Evolutionary conservation across 2,113 vertebrate genomes (phyloP).

Genomic region (Toxotes chatareus): DNA sequence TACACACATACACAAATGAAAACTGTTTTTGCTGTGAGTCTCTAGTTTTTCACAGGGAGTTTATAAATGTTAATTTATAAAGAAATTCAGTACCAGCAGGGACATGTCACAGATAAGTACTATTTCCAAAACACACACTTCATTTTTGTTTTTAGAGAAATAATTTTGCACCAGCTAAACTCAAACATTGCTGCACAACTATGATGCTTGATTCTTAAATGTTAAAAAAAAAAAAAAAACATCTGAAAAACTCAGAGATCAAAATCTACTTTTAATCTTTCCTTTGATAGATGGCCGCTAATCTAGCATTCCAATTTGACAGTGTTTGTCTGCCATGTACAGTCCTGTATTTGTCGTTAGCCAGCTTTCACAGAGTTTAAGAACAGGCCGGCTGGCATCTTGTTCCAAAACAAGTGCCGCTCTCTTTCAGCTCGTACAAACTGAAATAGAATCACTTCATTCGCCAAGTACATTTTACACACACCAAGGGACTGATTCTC

Average conservation of each 20-base stretch:
- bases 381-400: neutral
- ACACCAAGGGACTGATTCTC: neutral
- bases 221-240: neutral
- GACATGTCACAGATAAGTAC: neutral
- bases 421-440: constrained; percentile 12
- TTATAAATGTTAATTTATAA: neutral
- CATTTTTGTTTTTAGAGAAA: neutral
- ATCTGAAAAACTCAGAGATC: neutral
- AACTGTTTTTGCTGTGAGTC: too few species aligned
- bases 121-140: neutral
- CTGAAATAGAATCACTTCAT: constrained; percentile 15
- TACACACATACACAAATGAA: neutral
- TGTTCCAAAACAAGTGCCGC: constrained; percentile 22
- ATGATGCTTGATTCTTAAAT: neutral
- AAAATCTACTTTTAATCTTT: neutral
- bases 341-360: constrained; percentile 7
- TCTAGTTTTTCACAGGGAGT: neutral
- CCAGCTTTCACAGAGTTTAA: constrained; percentile 16
- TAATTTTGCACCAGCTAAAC: neutral
- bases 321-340: neutral
- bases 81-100: neutral
- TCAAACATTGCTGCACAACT: neutral
- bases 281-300: neutral
- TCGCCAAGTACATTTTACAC: constrained; percentile 17
- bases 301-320: neutral